Evolutionary conservation across 2,113 vertebrate genomes (phyloP).

Genomic region (Erinaceus europaeus): DNA sequence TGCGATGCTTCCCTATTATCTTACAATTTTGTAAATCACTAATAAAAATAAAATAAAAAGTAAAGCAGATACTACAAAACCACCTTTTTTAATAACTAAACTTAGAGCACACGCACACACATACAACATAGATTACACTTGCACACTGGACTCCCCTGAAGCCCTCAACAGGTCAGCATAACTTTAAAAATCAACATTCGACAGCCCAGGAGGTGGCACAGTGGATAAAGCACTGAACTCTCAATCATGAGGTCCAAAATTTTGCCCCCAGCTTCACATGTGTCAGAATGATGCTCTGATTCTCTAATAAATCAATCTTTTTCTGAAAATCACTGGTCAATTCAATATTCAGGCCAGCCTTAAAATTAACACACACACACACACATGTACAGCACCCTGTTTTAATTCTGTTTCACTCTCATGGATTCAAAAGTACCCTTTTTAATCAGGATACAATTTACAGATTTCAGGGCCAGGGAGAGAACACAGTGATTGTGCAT

Average conservation of each 20-base stretch:
- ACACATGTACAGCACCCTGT: too few relatives aligned
- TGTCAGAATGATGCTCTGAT: neutral
- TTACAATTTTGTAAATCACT: too few relatives aligned
- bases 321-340: neutral
- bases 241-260: neutral
- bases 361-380: too few relatives aligned
- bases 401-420: neutral
- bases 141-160: neutral
- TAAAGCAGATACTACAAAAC: neutral
- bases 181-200: neutral
- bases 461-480: too few relatives aligned
- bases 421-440: neutral
- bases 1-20: too few relatives aligned
- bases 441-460: neutral
- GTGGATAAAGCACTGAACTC: neutral
- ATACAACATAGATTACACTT: neutral
- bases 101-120: neutral
- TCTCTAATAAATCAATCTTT: too few relatives aligned
- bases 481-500: too few relatives aligned
- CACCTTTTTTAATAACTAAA: neutral
- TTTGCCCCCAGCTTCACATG: neutral
- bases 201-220: too few relatives aligned
- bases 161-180: neutral
- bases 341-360: neutral
- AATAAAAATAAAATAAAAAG: neutral